Evolutionary conservation across 2,113 vertebrate species (phyloP).

Genomic region (Rhadina sibilatrix): DNA sequence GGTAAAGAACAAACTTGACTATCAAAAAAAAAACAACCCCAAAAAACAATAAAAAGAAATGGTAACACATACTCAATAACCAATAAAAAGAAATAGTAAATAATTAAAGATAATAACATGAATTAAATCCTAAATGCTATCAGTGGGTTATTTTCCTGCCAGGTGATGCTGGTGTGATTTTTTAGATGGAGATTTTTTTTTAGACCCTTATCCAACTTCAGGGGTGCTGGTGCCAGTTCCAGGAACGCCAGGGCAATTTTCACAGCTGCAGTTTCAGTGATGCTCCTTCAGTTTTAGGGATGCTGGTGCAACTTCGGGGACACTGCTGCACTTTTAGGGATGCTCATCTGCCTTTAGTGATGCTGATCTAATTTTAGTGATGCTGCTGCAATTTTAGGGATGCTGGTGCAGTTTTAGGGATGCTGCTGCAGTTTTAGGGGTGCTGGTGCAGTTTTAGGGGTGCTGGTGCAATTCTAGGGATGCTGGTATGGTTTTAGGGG

Average conservation of each 20-base stretch:
- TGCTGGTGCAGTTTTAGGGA: background rate
- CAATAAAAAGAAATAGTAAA: background rate
- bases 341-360: background rate
- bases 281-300: background rate
- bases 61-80: background rate
- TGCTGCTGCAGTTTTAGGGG: background rate
- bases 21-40: background rate
- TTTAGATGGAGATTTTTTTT: background rate
- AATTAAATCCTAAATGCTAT: background rate
- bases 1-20: background rate
- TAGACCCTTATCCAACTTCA: background rate
- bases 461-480: rapidly evolving
- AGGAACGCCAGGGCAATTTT: background rate
- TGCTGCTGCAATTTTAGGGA: rapidly evolving
- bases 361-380: background rate
- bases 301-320: too few species aligned
- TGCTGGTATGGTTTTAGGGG: rapidly evolving
- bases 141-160: background rate
- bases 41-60: background rate
- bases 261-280: rapidly evolving
- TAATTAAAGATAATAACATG: background rate
- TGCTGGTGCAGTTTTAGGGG: rapidly evolving
- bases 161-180: background rate
- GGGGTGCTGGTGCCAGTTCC: background rate
- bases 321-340: background rate